A percentile compares a stretch with the other conserved stretches of the same genome.
Conservation (phyloP, 2,888 invertebrate species). For the Sinhomidia bicolor region DNA sequence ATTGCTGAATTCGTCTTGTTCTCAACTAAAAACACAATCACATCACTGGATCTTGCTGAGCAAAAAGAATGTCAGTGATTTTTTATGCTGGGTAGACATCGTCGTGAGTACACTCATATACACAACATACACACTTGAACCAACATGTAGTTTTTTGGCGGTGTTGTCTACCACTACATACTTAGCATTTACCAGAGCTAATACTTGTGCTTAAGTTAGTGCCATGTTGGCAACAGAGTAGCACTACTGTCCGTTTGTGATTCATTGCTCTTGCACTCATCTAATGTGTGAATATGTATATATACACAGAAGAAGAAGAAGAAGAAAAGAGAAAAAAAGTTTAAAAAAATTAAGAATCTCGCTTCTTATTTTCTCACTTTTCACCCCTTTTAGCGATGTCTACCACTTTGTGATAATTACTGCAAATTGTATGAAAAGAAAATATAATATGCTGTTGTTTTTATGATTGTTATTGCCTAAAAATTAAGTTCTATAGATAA, state of each 20-base stretch:
- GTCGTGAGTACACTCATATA: conserved; percentile 35
- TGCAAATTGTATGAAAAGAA: neutral
- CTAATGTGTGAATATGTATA: conserved; percentile 32
- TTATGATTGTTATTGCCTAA: neutral
- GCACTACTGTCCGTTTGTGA: conserved; percentile 64
- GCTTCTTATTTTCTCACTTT: neutral
- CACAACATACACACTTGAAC: too few relatives aligned
- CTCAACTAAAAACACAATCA: conserved; percentile 7
- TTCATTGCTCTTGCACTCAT: conserved; percentile 61
- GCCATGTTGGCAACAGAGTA: conserved; percentile 60
- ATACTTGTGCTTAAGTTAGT: neutral
- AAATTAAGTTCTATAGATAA: neutral
- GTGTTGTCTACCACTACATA: neutral
- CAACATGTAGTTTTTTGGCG: neutral
- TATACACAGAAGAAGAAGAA: too few relatives aligned
- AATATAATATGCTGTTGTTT: too few relatives aligned
- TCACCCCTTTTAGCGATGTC: neutral
- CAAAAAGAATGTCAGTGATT: conserved; percentile 68
- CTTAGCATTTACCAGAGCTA: neutral
- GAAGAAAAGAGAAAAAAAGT: too few relatives aligned
- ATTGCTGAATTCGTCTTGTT: conserved; percentile 39
- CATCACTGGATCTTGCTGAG: conserved; percentile 61
- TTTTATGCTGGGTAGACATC: conserved; percentile 70
- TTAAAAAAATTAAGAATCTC: conserved; percentile 9
- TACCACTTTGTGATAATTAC: neutral